Conservation (phyloP, 1,140 invertebrate genomes). For the Drosophila setifemur region DNA sequence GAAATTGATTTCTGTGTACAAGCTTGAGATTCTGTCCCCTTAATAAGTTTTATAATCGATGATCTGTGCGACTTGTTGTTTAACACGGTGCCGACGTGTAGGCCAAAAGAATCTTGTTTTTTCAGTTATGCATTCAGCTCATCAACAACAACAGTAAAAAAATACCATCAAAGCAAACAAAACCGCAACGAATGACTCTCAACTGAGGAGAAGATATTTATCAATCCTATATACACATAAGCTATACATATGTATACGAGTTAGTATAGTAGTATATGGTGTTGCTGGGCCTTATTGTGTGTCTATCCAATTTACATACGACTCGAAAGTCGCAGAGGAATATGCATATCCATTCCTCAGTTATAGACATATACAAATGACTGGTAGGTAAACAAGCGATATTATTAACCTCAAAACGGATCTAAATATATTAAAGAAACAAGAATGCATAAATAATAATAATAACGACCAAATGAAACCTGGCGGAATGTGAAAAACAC, state of each 20-base stretch:
- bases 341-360: too few relatives aligned
- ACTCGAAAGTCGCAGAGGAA: constrained; percentile 41
- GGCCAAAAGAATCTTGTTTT: constrained; percentile 69
- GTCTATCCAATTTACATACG: constrained; percentile 64
- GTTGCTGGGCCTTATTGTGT: constrained; percentile 29
- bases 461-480: constrained; percentile 14
- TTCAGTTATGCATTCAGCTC: constrained; percentile 40
- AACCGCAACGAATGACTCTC: constrained; percentile 7
- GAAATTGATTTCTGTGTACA: constrained; percentile 7
- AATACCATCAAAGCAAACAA: constrained; percentile 10
- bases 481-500: constrained; percentile 22
- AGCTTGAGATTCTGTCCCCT: constrained; percentile 48
- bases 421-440: constrained; percentile 2
- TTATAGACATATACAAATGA: constrained; percentile 8
- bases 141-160: too few relatives aligned
- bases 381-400: constrained; percentile 43
- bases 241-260: too few relatives aligned
- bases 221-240: constrained; percentile 23
- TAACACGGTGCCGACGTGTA: constrained; percentile 31
- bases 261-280: too few relatives aligned
- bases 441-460: constrained; percentile 13
- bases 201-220: constrained; percentile 23
- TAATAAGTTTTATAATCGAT: constrained; percentile 71
- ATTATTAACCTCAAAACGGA: constrained; percentile 60
- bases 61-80: constrained; percentile 72